Evolutionary conservation across 2,888 invertebrate genomes (phyloP).

Genomic region (Drosophila kambysellisi): DNA sequence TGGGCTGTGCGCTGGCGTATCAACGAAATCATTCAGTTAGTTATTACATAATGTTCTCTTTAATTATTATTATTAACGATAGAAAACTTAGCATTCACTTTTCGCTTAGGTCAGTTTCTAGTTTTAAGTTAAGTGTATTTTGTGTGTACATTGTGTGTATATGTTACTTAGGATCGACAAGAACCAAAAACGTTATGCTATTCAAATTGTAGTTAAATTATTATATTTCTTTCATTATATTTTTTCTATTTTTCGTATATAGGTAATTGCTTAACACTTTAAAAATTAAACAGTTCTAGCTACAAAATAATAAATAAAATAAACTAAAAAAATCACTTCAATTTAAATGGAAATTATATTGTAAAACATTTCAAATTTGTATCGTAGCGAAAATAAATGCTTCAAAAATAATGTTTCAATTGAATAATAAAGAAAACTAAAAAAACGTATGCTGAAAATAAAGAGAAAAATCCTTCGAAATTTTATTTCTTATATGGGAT

Average conservation of each 20-base stretch:
- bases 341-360: slow-evolving; percentile 37
- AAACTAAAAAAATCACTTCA: slow-evolving; percentile 35
- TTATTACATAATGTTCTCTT: slow-evolving; percentile 25
- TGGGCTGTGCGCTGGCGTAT: slow-evolving; percentile 73
- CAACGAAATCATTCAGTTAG: slow-evolving; percentile 52
- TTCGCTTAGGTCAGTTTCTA: slow-evolving; percentile 33
- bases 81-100: slow-evolving; percentile 20
- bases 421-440: slow-evolving; percentile 28
- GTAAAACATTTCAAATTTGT: slow-evolving; percentile 51
- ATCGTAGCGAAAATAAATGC: slow-evolving; percentile 52
- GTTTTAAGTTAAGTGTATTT: slow-evolving; percentile 30
- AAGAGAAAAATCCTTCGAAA: slow-evolving; percentile 25
- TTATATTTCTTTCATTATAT: slow-evolving; percentile 26
- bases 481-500: neutral
- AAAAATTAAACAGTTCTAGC: slow-evolving; percentile 13
- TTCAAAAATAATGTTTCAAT: slow-evolving; percentile 47
- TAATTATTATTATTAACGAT: neutral
- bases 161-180: slow-evolving; percentile 40
- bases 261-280: slow-evolving; percentile 40
- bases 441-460: slow-evolving; percentile 24
- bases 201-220: slow-evolving; percentile 70
- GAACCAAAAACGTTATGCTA: slow-evolving; percentile 77
- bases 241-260: slow-evolving; percentile 6
- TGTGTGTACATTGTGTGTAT: slow-evolving; percentile 33
- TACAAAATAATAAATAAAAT: slow-evolving; percentile 35